Evolutionary conservation across 2,113 vertebrate species (phyloP), one percentile per base, ranked within the genome.

Genomic region (Todiramphus saurophagus): DNA sequence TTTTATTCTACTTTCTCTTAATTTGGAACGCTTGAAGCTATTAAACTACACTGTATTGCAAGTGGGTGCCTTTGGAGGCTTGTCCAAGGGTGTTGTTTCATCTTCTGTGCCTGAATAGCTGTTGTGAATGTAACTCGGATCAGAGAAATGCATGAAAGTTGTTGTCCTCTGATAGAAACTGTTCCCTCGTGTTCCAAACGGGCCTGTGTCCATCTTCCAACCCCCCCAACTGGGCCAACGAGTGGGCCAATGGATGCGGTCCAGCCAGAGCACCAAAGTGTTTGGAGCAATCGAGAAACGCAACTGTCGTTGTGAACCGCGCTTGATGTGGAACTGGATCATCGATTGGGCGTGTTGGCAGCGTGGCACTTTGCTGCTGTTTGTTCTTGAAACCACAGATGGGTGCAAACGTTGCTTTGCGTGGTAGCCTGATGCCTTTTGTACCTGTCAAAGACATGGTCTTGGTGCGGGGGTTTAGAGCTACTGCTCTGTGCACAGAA

Each of bases 351-450:
- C 14, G 5, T 2, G 7, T 35, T 75, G 55, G 43, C 25, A 31
- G n/a, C 30, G 62, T 13, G 12, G 9, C 14, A 7, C 58, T 76
- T 53, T 16, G 43, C 58, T 62, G 69, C 39, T 85, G 4, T 30
- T 76, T 85, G 63, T 14, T 77, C 46, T 66, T 67, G 58, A 55
- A 89, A 39, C n/a, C 37, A 7, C 14, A 25, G 56, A 28, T 53
- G 44, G 37, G n/a, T 37, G 25, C 0, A 3, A 62, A 18, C 30
- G 10, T 7, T 3, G 4, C 20, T 66, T 24, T 66, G 56, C 3
- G 0, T 33, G 31, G 59, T 25, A 48, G 28, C 30, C 11, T 1
- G 8, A 16, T 3, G 3, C 41, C 21, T 76, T 37, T 53, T 3
- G 3, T 7, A 13, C 14, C 18, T 33, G 14, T 25, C 53, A 58